These are phyloP conservation scores for Phylloscopus whistleri DNA, from an alignment of 2,113 vertebrate species.

Conservation along the genomic window DNA sequence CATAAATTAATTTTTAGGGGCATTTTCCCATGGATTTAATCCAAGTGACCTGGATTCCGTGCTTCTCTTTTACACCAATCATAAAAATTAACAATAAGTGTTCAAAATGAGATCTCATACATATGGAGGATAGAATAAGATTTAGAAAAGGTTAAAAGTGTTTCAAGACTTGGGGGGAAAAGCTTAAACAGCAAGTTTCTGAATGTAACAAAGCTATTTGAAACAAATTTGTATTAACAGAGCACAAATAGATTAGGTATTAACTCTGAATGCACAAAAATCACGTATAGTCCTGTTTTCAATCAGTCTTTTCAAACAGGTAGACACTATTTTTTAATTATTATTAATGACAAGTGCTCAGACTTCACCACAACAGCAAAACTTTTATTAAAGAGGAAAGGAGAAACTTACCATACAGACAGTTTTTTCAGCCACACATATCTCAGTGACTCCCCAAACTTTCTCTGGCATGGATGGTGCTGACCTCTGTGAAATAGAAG, in stretches of 20 bases:
- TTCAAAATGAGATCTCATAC: not conserved
- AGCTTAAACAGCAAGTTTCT: not conserved
- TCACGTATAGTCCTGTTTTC: not conserved
- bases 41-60: conserved; percentile 1
- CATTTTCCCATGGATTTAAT: conserved; percentile 45
- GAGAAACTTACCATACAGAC: not conserved
- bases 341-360: not conserved
- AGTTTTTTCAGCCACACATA: not conserved
- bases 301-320: not conserved
- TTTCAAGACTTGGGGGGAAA: not conserved
- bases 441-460: not conserved
- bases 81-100: conserved; percentile 9
- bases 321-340: not conserved
- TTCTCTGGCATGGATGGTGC: not conserved
- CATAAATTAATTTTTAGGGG: conserved; percentile 39
- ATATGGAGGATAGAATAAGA: not conserved
- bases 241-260: not conserved
- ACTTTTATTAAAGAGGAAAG: not conserved
- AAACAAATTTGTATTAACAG: not conserved
- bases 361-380: not conserved
- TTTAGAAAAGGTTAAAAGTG: not conserved
- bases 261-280: not conserved
- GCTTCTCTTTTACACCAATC: not conserved
- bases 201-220: not conserved
- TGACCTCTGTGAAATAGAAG: not conserved